A percentile compares a stretch with the other conserved stretches of the same genome.
These are phyloP conservation scores for Cenopis cana DNA, from an alignment of 2,888 invertebrate species.

Conservation along the genomic window DNA sequence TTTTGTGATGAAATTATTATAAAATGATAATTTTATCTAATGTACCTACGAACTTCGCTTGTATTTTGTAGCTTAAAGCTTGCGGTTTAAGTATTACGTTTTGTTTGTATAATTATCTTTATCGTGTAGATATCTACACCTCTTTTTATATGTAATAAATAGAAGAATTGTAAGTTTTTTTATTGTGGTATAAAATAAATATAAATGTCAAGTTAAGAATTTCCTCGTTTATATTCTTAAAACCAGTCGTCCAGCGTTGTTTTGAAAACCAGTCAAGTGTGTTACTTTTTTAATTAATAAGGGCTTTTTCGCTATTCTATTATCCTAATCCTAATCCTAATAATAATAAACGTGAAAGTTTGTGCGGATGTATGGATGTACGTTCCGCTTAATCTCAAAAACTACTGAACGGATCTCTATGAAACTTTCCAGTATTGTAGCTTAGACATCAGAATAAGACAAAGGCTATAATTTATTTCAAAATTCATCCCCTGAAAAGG, in stretches of 20 bases:
- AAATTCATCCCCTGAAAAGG: too few species aligned
- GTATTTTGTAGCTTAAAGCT: constrained; percentile 59
- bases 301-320: too few species aligned
- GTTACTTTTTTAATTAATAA: not conserved
- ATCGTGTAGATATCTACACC: constrained; percentile 46
- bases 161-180: constrained; percentile 54
- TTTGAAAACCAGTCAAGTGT: too few species aligned
- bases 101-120: constrained; percentile 45
- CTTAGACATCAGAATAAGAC: too few species aligned
- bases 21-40: constrained; percentile 38
- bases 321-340: too few species aligned
- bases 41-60: constrained; percentile 21
- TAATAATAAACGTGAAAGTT: too few species aligned
- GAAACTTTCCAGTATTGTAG: too few species aligned
- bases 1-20: constrained; percentile 41
- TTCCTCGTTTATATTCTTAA: constrained; percentile 48
- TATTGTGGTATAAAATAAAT: constrained; percentile 72
- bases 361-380: too few species aligned
- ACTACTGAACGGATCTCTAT: too few species aligned
- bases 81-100: constrained; percentile 34
- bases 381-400: too few species aligned
- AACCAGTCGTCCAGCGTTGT: too few species aligned
- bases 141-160: constrained; percentile 49
- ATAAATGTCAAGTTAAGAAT: constrained; percentile 61
- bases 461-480: too few species aligned